Evolutionary conservation across 2,797 vertebrate species (phyloP).

Genomic region (Macroramphosus scolopax): DNA sequence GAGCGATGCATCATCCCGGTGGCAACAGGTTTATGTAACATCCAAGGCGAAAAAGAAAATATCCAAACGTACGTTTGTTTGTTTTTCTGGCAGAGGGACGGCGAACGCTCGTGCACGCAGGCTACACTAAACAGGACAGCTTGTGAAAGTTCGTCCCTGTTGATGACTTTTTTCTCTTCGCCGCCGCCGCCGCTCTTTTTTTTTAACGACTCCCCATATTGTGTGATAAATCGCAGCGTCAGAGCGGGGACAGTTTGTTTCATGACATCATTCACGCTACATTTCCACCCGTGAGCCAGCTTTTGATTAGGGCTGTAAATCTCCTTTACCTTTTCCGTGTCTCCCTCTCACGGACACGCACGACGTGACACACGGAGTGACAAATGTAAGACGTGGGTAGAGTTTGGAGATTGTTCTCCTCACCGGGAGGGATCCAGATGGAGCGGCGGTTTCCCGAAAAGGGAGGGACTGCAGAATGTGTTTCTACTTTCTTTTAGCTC

Average conservation of each 20-base stretch:
- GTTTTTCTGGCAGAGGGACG: conserved; percentile 43
- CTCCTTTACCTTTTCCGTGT: conserved; percentile 55
- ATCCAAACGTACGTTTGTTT: conserved; percentile 60
- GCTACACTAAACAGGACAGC: conserved; percentile 47
- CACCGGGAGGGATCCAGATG: conserved; percentile 17
- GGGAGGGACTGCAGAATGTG: not conserved
- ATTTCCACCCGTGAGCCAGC: conserved; percentile 73
- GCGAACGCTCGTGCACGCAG: conserved; percentile 28
- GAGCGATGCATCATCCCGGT: conserved; percentile 65
- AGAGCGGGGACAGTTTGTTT: conserved; percentile 71
- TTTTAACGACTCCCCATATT: conserved; percentile 61
- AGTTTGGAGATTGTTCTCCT: conserved; percentile 19
- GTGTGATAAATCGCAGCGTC: conserved; percentile 75
- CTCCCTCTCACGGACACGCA: conserved; percentile 6
- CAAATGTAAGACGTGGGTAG: conserved; percentile 30
- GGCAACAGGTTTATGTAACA: conserved; percentile 58
- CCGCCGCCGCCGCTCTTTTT: conserved; percentile 35
- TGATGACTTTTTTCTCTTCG: conserved; percentile 34
- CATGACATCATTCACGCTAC: conserved; percentile 80
- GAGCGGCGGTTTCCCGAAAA: conserved; percentile 11
- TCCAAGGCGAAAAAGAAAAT: conserved; percentile 69
- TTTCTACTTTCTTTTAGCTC: not conserved
- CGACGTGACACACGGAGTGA: conserved; percentile 18
- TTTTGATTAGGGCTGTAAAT: conserved; percentile 83
- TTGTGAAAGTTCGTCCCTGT: conserved; percentile 50